Evolutionary conservation across 2,888 invertebrate species (phyloP).

Genomic region (Mellilla xanthometata): DNA sequence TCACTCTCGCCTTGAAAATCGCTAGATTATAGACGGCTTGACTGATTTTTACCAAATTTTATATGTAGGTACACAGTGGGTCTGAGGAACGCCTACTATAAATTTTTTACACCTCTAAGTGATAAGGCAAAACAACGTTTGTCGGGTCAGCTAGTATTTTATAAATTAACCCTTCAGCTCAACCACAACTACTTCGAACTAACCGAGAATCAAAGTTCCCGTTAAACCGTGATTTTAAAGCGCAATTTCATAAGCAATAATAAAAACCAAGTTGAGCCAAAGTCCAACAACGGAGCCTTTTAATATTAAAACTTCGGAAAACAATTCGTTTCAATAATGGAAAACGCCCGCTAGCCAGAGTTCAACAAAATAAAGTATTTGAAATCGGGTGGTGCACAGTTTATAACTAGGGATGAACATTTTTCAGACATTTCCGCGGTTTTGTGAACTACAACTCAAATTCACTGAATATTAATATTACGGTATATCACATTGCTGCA

Average conservation of each 20-base stretch:
- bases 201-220: constrained; percentile 6
- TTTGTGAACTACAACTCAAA: background rate
- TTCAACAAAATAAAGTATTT: constrained; percentile 69
- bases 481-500: background rate
- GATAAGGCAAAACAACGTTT: too few species aligned
- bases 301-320: constrained; percentile 70
- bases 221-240: constrained; percentile 27
- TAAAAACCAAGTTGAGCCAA: constrained; percentile 43
- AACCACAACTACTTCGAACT: background rate
- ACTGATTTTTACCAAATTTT: too few species aligned
- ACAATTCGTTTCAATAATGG: constrained; percentile 74
- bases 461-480: background rate
- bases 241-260: constrained; percentile 44
- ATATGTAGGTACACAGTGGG: too few species aligned
- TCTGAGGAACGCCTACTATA: too few species aligned
- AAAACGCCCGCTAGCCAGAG: constrained; percentile 59
- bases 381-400: constrained; percentile 56
- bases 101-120: too few species aligned
- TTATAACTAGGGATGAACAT: constrained; percentile 52
- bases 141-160: too few species aligned
- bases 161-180: background rate
- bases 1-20: too few species aligned
- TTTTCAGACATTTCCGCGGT: background rate
- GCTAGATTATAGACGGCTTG: too few species aligned
- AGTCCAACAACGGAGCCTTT: constrained; percentile 53